Conservation (phyloP, 2,888 invertebrate genomes). For the Cheilosia vulpina region DNA sequence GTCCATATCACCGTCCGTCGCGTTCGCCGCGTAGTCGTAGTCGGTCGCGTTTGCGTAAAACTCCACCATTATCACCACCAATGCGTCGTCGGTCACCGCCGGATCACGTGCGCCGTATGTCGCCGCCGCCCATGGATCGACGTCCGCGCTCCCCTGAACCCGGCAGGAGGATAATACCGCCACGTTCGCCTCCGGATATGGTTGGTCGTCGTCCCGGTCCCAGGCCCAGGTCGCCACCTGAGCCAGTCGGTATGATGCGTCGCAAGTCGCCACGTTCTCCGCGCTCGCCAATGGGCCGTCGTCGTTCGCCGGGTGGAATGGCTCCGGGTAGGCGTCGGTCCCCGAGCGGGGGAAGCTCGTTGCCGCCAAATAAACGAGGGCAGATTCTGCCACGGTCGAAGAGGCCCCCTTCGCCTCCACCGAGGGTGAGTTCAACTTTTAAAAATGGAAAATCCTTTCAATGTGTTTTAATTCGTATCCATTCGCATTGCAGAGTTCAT, state of each 20-base stretch:
- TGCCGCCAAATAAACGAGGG: constrained; percentile 78
- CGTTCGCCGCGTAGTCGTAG: constrained; percentile 82
- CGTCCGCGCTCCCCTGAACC: constrained; percentile 81
- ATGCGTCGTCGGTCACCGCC: constrained; percentile 83
- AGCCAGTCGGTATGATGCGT: constrained; percentile 79
- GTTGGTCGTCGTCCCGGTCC: constrained; percentile 76
- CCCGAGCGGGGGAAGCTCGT: constrained; percentile 77
- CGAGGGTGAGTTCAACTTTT: constrained; percentile 79
- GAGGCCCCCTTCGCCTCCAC: constrained; percentile 83
- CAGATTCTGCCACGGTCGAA: constrained; percentile 83
- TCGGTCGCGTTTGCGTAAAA: constrained; percentile 81
- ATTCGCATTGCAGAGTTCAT: constrained; percentile 78
- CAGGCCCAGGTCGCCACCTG: constrained; percentile 82
- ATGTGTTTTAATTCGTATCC: background rate
- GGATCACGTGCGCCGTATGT: constrained; percentile 83
- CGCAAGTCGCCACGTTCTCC: constrained; percentile 81
- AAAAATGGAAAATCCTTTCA: background rate
- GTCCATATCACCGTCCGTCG: constrained; percentile 78
- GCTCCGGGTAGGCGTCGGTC: constrained; percentile 80
- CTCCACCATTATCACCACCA: constrained; percentile 82
- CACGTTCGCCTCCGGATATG: constrained; percentile 81
- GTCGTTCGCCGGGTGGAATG: constrained; percentile 78
- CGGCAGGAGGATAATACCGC: constrained; percentile 78
- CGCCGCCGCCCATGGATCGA: constrained; percentile 80
- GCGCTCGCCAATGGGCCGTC: constrained; percentile 79